Conservation (phyloP, 2,797 vertebrate genomes). For the Myoxocephalus aenaeus region DNA sequence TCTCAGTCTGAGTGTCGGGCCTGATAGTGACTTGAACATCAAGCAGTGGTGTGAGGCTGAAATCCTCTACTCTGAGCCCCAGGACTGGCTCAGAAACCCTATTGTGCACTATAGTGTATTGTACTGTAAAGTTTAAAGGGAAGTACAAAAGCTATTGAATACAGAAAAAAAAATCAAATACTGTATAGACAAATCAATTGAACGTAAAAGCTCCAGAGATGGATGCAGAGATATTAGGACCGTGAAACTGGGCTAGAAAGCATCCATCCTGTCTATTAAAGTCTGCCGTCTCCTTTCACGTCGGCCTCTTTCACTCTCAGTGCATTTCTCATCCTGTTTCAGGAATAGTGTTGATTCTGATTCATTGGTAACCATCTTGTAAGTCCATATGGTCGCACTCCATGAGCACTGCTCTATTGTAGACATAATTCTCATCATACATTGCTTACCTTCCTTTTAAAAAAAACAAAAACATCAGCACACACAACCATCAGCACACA, state of each 20-base stretch:
- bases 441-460: constrained; percentile 34
- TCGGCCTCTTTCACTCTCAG: constrained; percentile 47
- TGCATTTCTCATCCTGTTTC: constrained; percentile 55
- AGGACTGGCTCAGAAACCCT: constrained; percentile 89
- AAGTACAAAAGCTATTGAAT: constrained; percentile 89
- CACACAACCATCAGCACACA: constrained; percentile 37
- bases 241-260: constrained; percentile 85
- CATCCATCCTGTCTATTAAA: constrained; percentile 62
- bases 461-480: constrained; percentile 38
- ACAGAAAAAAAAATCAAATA: constrained; percentile 80
- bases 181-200: constrained; percentile 83
- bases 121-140: constrained; percentile 99
- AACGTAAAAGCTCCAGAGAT: constrained; percentile 77
- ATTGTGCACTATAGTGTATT: constrained; percentile 97
- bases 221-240: constrained; percentile 84
- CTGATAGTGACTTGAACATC: constrained; percentile 82
- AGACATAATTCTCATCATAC: constrained; percentile 27
- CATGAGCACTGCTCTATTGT: constrained; percentile 52
- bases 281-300: constrained; percentile 55
- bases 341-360: constrained; percentile 71
- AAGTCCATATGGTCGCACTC: constrained; percentile 79
- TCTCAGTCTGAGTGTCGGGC: constrained; percentile 76
- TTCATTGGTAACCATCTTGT: constrained; percentile 87
- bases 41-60: constrained; percentile 87
- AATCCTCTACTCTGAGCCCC: constrained; percentile 85